Evolutionary conservation across 2,113 vertebrate genomes (phyloP).

Genomic region (Lamprotornis superbus): DNA sequence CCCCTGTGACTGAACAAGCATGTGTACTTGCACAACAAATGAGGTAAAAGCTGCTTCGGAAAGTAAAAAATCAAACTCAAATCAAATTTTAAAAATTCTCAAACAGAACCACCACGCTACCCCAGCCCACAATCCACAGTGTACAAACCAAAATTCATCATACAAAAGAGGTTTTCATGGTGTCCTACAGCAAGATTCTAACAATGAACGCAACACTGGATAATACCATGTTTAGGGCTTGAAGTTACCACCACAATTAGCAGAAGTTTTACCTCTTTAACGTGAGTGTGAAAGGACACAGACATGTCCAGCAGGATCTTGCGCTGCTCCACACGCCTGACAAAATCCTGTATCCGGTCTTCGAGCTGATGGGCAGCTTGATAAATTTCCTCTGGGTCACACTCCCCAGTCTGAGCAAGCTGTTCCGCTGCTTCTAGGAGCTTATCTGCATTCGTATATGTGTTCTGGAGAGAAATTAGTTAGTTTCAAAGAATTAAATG

Average conservation of each 20-base stretch:
- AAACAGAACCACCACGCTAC: not conserved
- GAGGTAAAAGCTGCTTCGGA: not conserved
- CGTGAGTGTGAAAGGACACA: slow-evolving; percentile 95
- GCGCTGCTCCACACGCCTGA: slow-evolving; percentile 95
- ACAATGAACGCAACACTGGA: not conserved
- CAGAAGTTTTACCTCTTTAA: slow-evolving; percentile 86
- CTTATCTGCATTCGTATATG: slow-evolving; percentile 97
- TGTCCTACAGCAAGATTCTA: not conserved
- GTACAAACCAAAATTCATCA: not conserved
- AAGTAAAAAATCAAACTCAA: not conserved
- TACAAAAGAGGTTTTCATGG: not conserved
- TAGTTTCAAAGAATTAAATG: not conserved
- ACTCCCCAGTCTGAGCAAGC: slow-evolving; percentile 95
- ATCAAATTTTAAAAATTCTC: not conserved
- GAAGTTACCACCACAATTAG: not conserved
- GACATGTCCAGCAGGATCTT: slow-evolving; percentile 98
- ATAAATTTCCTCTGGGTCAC: slow-evolving; percentile 97
- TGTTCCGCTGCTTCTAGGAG: slow-evolving; percentile 95
- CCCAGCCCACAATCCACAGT: not conserved
- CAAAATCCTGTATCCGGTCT: slow-evolving; percentile 97
- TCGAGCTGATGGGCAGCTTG: slow-evolving; percentile 97
- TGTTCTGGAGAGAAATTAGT: slow-evolving; percentile 80
- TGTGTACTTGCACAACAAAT: not conserved
- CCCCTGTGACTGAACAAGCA: not conserved
- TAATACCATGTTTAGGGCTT: fast-evolving